phyloP scores from a whole-genome alignment of 53 echinoderm and acorn worm genomes.

The Actinopyga echinites region DNA sequence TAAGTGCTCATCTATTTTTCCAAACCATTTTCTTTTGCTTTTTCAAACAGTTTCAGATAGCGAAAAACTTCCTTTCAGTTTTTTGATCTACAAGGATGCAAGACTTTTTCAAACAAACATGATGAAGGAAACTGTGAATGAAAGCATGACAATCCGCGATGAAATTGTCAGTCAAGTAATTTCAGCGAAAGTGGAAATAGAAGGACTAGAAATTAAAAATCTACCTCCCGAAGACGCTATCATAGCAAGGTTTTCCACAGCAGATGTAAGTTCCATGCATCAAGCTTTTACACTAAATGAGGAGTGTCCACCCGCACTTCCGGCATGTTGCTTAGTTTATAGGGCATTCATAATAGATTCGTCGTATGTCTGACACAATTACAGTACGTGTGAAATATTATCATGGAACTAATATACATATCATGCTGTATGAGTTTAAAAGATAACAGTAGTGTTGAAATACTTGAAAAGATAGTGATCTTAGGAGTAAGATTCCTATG shows the following conservation, averaged over 20 bases:
- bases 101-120: background rate
- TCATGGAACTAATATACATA: no score
- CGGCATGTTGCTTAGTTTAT: no score
- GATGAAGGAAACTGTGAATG: background rate
- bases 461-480: no score
- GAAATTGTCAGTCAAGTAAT: slow-evolving; percentile 8
- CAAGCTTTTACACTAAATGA: no score
- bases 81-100: slow-evolving; percentile 14
- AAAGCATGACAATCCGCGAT: background rate
- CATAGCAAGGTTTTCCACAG: background rate
- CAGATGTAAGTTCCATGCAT: background rate
- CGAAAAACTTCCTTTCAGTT: background rate
- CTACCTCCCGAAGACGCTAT: background rate
- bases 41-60: background rate
- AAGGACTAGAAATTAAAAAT: background rate
- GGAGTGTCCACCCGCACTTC: no score
- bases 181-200: background rate
- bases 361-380: no score
- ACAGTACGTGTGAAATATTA: no score
- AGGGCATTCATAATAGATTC: no score
- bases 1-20: no score
- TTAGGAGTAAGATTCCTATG: no score
- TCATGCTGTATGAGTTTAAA: no score
- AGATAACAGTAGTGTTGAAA: no score
- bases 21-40: background rate